Percentiles rank a stretch among this genome's conserved stretches.
These are phyloP conservation scores for Microcaecilia unicolor DNA, from an alignment of 2,797 vertebrate genomes.

Conservation along the genomic window DNA sequence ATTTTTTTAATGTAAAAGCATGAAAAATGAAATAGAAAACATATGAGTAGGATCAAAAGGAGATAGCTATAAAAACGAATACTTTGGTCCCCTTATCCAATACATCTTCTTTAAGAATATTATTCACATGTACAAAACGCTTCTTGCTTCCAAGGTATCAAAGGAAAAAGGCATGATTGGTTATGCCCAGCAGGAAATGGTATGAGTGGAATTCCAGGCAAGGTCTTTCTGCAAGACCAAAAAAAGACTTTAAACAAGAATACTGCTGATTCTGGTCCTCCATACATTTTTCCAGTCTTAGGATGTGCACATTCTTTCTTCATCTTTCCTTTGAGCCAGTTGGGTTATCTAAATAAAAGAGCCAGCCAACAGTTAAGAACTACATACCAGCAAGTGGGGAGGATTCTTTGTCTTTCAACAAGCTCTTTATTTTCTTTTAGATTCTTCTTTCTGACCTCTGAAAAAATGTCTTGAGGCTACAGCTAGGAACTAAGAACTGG, in stretches of 20 bases:
- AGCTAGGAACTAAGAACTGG: background rate
- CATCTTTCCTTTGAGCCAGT: background rate
- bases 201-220: background rate
- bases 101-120: too few species aligned
- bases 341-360: slow-evolving; percentile 1
- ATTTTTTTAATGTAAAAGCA: too few species aligned
- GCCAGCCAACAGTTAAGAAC: too few species aligned
- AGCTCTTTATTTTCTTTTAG: background rate
- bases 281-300: background rate
- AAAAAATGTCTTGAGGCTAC: background rate
- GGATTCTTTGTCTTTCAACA: background rate
- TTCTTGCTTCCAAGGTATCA: too few species aligned
- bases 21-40: too few species aligned
- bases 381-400: background rate
- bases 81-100: too few species aligned
- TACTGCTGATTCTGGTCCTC: background rate
- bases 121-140: too few species aligned
- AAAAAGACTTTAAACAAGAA: too few species aligned
- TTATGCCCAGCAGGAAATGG: too few species aligned
- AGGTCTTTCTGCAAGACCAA: background rate
- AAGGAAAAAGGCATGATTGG: too few species aligned
- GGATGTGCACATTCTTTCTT: background rate
- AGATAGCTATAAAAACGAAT: too few species aligned
- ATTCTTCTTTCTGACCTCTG: background rate
- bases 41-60: too few species aligned